Percentiles rank a stretch among this genome's conserved stretches.
These are phyloP conservation scores for Typhlomys cinereus DNA, from an alignment of 2,113 vertebrate species.

Conservation along the genomic window DNA sequence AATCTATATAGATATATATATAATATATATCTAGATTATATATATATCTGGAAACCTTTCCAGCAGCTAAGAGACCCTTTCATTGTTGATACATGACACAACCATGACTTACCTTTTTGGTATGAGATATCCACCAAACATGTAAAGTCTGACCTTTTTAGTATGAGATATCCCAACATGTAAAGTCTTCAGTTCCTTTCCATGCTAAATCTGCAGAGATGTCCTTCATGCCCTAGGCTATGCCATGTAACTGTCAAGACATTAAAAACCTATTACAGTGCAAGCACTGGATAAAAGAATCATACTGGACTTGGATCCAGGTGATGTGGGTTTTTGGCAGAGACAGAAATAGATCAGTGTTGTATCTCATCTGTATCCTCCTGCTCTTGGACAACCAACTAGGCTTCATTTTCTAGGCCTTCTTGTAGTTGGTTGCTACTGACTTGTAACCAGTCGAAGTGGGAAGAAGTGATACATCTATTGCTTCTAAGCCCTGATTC, in stretches of 20 bases:
- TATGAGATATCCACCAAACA: background rate
- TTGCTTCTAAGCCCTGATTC: background rate
- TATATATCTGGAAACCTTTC: background rate
- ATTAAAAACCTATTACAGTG: background rate
- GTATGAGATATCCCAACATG: background rate
- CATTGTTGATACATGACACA: background rate
- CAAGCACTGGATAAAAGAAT: background rate
- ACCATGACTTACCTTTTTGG: background rate
- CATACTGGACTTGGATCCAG: background rate
- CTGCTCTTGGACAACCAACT: constrained; percentile 5
- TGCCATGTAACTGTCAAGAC: background rate
- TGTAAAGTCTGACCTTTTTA: background rate
- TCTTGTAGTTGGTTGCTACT: background rate
- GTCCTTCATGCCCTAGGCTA: background rate
- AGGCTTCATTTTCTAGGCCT: background rate
- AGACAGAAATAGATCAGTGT: background rate
- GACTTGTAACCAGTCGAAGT: constrained; percentile 15
- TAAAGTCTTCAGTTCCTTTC: background rate
- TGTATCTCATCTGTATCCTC: background rate
- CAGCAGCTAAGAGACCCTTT: background rate
- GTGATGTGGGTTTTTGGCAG: background rate
- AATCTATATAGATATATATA: too few relatives aligned
- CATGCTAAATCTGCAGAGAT: background rate
- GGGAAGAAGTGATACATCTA: background rate
- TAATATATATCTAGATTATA: too few relatives aligned